These are phyloP conservation scores for Cryptus armator DNA, from an alignment of 2,888 invertebrate species.

Conservation along the genomic window DNA sequence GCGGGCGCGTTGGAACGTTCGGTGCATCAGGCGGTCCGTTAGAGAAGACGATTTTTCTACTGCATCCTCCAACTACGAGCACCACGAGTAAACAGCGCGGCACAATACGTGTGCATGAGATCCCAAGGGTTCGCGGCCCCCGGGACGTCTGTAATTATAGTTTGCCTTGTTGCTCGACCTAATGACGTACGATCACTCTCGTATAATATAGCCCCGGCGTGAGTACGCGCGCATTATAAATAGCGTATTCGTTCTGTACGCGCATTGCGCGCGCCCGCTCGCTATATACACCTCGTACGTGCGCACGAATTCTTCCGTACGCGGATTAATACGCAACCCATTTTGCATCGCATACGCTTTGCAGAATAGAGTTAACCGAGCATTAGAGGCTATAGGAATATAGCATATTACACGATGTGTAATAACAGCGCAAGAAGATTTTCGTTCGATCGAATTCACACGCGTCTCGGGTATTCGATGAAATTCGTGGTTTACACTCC, in stretches of 20 bases:
- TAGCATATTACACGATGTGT: background rate
- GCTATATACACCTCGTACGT: conserved; percentile 15
- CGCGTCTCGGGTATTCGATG: background rate
- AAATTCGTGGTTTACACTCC: background rate
- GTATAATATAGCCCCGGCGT: conserved; percentile 51
- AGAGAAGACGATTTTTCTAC: conserved; percentile 43
- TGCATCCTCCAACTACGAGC: conserved; percentile 15
- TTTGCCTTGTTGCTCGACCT: conserved; percentile 64
- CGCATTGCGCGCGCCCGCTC: background rate
- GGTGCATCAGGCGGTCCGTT: conserved; percentile 51
- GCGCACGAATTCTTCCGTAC: conserved; percentile 26
- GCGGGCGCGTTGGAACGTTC: conserved; percentile 10
- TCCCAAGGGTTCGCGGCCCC: conserved; percentile 47
- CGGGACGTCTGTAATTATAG: conserved; percentile 64
- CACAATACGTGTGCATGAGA: conserved; percentile 57
- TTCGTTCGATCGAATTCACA: conserved; percentile 28
- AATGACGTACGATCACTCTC: conserved; percentile 67
- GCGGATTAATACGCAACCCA: conserved; percentile 46
- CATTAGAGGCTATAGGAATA: conserved; percentile 6
- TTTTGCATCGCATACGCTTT: conserved; percentile 32
- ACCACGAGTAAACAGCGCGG: conserved; percentile 1
- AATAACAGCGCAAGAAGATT: conserved; percentile 30
- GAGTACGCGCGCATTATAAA: conserved; percentile 52
- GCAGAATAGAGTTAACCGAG: background rate
- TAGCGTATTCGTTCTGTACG: conserved; percentile 38